Base-by-base conservation (phyloP, 1,140 invertebrate genomes). In the Aphelenchoides besseyi region DNA sequence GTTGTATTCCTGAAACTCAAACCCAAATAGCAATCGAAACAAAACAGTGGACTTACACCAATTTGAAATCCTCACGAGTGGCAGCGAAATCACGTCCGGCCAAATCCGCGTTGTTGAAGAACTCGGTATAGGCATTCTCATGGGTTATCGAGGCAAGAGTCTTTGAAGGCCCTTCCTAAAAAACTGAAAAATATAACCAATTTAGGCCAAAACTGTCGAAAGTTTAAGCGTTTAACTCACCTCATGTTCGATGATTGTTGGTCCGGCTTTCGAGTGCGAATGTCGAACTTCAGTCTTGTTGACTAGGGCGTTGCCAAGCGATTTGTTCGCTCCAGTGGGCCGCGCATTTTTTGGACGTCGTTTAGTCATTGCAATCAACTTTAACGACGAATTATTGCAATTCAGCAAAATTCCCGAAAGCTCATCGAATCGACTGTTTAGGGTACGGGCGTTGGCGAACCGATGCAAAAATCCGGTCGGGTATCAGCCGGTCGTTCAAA, bases 41-140 rank as follows among this genome's bases (percentile, higher is more conserved):
- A 36, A 33, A 16, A 41, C 55, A 35, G 18, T 28, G 55, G n/a
- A 69, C 26, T 9, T 26, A 54, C 35, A 35, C 29, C 35, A 28
- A 68, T 32, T 55, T 12, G 36, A 79, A 69, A 32, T 78, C 73
- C 26, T 70, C 62, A 48, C 76, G 59, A 52, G 78, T 87, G 79
- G 87, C 86, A 36, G 83, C 86, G 85, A 97, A 98, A 83, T 97
- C 93, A 3, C 91, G 92, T 29, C 92, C 92, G 1, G 95, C 94
- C 53, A 98, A 85, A 85, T 95, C 90, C 3, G 95, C 95, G 0
- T 92, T 97, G 0, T 91, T 90, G 0, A 98, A 86, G 85, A 98
- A 98, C 78, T 98, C 95, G 87, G 97, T 92, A 70, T 98, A 90
- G 23, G 92, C 93, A 63, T 90, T 93, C 84, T 98, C 92, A 82